phyloP scores from a whole-genome alignment of 92 coral and sea anemone genomes.

The Palythoa grandiflora region DNA sequence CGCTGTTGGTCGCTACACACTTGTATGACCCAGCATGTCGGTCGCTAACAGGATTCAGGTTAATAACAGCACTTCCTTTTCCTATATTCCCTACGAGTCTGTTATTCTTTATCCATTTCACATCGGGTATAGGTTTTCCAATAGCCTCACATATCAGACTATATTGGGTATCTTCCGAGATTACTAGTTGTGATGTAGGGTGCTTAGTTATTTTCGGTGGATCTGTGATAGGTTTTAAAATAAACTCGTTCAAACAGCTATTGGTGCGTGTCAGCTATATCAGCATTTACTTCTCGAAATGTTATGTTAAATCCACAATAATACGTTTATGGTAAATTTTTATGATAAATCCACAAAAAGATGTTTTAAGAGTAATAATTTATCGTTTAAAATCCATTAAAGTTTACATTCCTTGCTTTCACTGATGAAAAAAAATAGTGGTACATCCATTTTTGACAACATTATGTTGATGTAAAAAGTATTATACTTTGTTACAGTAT shows the following conservation, averaged over 20 bases:
- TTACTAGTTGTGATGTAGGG: slow-evolving; percentile 45
- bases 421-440: neutral
- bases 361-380: too few relatives aligned
- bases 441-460: neutral
- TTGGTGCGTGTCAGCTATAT: neutral
- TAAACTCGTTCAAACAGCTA: neutral
- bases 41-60: slow-evolving; percentile 71
- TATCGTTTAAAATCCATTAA: too few relatives aligned
- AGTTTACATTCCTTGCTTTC: too few relatives aligned
- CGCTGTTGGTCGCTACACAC: slow-evolving; percentile 79
- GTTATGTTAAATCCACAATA: neutral
- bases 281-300: neutral
- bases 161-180: slow-evolving; percentile 61
- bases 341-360: neutral
- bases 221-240: slow-evolving; percentile 57
- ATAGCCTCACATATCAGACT: slow-evolving; percentile 76
- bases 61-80: slow-evolving; percentile 51
- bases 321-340: neutral
- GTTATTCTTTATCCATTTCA: slow-evolving; percentile 73
- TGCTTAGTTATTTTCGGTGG: slow-evolving; percentile 73
- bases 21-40: slow-evolving; percentile 69
- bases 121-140: slow-evolving; percentile 85
- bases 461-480: too few relatives aligned
- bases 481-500: too few relatives aligned
- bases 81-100: slow-evolving; percentile 50